Percentiles rank a stretch among this genome's conserved stretches.
phyloP scores from a whole-genome alignment of 2,888 invertebrate species.

The Caenorhabditis afra region DNA sequence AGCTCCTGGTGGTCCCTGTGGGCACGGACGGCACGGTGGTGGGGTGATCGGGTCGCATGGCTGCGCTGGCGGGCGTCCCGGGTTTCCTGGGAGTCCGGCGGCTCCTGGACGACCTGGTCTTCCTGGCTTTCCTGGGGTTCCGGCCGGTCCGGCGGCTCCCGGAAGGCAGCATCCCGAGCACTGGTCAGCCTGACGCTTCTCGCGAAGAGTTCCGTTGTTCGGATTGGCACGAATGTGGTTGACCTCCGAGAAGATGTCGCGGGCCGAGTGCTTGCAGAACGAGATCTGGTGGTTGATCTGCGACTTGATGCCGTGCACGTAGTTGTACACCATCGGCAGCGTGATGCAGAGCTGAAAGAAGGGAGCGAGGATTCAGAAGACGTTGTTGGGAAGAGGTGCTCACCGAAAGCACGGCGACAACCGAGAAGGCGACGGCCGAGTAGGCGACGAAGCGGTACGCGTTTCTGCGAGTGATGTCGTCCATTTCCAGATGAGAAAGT shows the following conservation, averaged over 20 bases:
- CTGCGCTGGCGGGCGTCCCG: constrained; percentile 61
- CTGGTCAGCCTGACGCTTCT: constrained; percentile 61
- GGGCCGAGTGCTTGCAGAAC: constrained; percentile 64
- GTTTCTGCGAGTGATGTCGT: constrained; percentile 3
- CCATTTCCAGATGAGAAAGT: neutral
- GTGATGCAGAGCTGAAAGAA: constrained; percentile 53
- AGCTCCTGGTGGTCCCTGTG: constrained; percentile 70
- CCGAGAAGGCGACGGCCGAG: constrained; percentile 9
- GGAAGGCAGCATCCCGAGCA: constrained; percentile 76
- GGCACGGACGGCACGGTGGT: constrained; percentile 69
- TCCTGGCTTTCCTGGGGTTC: constrained; percentile 69
- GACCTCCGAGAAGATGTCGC: constrained; percentile 67
- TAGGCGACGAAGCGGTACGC: constrained; percentile 9
- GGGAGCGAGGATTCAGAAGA: neutral
- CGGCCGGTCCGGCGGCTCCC: constrained; percentile 67
- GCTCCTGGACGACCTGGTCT: constrained; percentile 66
- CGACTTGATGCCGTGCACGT: constrained; percentile 52
- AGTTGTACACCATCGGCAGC: constrained; percentile 57
- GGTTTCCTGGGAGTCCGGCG: constrained; percentile 70
- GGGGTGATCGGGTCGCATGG: constrained; percentile 67
- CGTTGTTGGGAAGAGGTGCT: neutral
- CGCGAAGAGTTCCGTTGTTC: constrained; percentile 56
- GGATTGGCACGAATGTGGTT: constrained; percentile 67
- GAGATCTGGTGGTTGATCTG: constrained; percentile 56
- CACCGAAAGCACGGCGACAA: constrained; percentile 2